phyloP scores from a whole-genome alignment of 2,888 invertebrate genomes.

The Girardia tigrina region DNA sequence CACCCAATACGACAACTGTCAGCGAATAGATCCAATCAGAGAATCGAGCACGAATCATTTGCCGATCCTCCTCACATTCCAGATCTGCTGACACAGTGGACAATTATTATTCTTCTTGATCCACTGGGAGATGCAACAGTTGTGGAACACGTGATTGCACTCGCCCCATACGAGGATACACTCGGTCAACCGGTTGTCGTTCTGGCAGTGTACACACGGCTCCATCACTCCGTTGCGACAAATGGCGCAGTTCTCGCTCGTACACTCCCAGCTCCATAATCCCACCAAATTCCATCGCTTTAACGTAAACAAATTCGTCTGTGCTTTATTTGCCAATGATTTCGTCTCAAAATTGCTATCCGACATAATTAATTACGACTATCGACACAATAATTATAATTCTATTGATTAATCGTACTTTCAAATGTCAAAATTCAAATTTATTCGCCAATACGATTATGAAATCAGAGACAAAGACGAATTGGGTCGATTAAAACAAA shows the following conservation, averaged over 20 bases:
- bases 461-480: no score
- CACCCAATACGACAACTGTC: no score
- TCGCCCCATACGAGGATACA: constrained; percentile 98
- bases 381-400: no score
- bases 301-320: constrained; percentile 84
- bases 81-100: constrained; percentile 90
- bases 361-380: no score
- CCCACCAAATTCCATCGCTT: constrained; percentile 99
- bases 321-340: no score
- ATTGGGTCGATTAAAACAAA: no score
- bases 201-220: constrained; percentile 86
- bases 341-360: no score
- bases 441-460: no score
- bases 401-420: no score
- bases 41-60: constrained; percentile 60
- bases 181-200: constrained; percentile 72
- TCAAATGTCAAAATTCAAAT: no score
- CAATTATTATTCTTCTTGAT: constrained; percentile 78
- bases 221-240: constrained; percentile 66
- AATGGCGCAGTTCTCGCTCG: constrained; percentile 96
- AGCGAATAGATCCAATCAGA: no score
- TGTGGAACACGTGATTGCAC: constrained; percentile 96
- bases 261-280: constrained; percentile 99
- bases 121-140: constrained; percentile 96
- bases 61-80: constrained; percentile 92